phyloP scores from a whole-genome alignment of 2,113 vertebrate species.

The Notarius quadriscutis region DNA sequence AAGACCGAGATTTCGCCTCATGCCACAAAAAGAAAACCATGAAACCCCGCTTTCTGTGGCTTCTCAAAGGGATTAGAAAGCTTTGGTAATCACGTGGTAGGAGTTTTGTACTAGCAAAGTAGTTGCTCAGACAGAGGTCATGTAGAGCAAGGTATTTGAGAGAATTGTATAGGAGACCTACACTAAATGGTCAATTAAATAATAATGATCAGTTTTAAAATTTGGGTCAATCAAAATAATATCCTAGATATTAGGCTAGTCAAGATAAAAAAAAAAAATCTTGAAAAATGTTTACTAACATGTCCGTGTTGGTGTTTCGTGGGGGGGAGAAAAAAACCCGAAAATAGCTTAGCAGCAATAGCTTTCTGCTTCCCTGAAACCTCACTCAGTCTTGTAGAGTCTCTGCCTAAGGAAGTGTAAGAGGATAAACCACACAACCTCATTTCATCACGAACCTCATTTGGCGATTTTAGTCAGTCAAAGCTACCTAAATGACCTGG shows the following conservation, averaged over 20 bases:
- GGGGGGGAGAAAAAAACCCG: neutral
- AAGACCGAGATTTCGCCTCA: conserved; percentile 46
- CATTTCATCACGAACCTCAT: neutral
- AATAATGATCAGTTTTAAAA: neutral
- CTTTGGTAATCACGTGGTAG: conserved; percentile 66
- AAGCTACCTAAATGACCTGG: conserved; percentile 17
- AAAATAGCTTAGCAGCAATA: conserved; percentile 36
- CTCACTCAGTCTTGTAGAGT: conserved; percentile 54
- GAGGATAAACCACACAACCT: conserved; percentile 64
- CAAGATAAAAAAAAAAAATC: neutral
- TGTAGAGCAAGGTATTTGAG: conserved; percentile 16
- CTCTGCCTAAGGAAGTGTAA: conserved; percentile 69
- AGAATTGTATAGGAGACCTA: neutral
- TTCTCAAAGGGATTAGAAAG: conserved; percentile 68
- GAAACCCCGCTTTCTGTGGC: conserved; percentile 60
- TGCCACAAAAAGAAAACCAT: conserved; percentile 51
- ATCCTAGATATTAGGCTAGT: neutral
- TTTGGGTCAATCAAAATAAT: neutral
- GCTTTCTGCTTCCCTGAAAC: conserved; percentile 35
- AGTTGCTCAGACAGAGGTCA: conserved; percentile 58
- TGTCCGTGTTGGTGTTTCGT: neutral
- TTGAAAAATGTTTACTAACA: neutral
- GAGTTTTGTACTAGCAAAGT: conserved; percentile 60
- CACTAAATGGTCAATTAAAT: neutral
- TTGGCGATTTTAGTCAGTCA: neutral